phyloP scores from a whole-genome alignment of 2,113 vertebrate species.

The Lamprotornis superbus region DNA sequence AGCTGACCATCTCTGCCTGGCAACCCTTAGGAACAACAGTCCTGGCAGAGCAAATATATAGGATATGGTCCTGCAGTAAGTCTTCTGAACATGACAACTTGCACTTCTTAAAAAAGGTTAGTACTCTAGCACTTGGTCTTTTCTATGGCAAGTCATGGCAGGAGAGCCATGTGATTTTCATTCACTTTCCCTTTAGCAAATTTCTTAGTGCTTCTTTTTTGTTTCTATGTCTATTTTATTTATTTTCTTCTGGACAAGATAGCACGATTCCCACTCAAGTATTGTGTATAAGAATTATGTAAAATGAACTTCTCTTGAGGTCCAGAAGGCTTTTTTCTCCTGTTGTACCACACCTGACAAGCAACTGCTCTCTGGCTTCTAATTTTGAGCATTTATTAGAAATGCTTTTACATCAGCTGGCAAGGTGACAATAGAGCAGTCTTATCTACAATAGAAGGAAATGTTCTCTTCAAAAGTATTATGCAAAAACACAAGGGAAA shows the following conservation, averaged over 20 bases:
- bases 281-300: background rate
- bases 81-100: background rate
- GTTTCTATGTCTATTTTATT: background rate
- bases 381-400: slow-evolving; percentile 33
- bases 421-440: slow-evolving; percentile 19
- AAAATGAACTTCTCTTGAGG: background rate
- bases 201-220: background rate
- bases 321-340: background rate
- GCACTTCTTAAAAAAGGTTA: background rate
- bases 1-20: background rate
- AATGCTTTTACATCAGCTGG: slow-evolving; percentile 24
- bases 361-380: background rate
- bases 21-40: background rate
- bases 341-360: background rate
- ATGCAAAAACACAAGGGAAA: slow-evolving; percentile 8
- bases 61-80: background rate
- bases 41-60: background rate
- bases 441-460: background rate
- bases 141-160: background rate
- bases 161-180: background rate
- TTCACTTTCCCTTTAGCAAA: background rate
- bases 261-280: background rate
- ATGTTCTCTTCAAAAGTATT: background rate
- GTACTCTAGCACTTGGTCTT: background rate
- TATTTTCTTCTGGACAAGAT: slow-evolving; percentile 15